Evolutionary conservation across 2,888 invertebrate species (phyloP).

Genomic region (Agrotis exclamationis): DNA sequence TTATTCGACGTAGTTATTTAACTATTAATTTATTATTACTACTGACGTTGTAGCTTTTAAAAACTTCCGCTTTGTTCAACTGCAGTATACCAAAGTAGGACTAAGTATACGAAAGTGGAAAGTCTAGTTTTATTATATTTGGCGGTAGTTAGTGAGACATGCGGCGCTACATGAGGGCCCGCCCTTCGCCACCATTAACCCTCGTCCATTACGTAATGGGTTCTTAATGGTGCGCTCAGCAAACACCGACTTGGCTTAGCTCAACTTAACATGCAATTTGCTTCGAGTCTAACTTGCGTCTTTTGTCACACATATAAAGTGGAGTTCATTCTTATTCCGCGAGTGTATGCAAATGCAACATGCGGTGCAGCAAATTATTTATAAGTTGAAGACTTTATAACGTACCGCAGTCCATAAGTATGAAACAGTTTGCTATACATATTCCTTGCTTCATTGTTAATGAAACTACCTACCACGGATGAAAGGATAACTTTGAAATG

Average conservation of each 20-base stretch:
- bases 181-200: constrained; percentile 76
- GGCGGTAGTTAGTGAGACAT: constrained; percentile 46
- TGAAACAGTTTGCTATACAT: constrained; percentile 17
- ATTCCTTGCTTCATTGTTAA: constrained; percentile 31
- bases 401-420: constrained; percentile 16
- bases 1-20: constrained; percentile 14
- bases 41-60: constrained; percentile 1
- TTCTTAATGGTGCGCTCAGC: constrained; percentile 75
- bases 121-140: constrained; percentile 62
- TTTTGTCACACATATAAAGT: constrained; percentile 51
- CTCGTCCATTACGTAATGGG: constrained; percentile 87
- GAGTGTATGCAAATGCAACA: constrained; percentile 41
- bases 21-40: no score
- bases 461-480: constrained; percentile 12
- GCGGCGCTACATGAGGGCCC: constrained; percentile 66
- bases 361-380: constrained; percentile 30
- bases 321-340: constrained; percentile 30
- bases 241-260: constrained; percentile 75
- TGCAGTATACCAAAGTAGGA: constrained; percentile 1
- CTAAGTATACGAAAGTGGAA: constrained; percentile 37
- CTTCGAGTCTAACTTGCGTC: constrained; percentile 58
- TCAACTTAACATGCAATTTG: constrained; percentile 72
- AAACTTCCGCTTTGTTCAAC: neutral
- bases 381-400: constrained; percentile 39
- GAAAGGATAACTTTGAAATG: constrained; percentile 20